These are phyloP conservation scores for Abscondita cerata DNA, from an alignment of 2,888 invertebrate genomes.

Conservation along the genomic window DNA sequence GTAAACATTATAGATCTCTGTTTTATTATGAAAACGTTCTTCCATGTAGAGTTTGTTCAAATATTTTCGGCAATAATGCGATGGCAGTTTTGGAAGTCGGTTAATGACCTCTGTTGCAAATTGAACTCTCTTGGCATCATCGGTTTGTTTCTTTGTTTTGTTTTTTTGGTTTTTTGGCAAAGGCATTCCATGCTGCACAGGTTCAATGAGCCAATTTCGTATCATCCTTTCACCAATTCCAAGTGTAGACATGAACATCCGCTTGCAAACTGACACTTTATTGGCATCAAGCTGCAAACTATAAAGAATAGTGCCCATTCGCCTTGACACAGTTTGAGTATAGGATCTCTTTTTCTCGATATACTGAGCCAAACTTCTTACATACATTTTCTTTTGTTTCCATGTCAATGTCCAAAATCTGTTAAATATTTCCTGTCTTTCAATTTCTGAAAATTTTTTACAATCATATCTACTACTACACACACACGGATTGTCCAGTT, in stretches of 20 bases:
- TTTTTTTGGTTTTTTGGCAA: not conserved
- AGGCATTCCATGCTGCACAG: not conserved
- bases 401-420: constrained; percentile 3
- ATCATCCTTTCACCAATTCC: not conserved
- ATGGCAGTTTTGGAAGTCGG: not conserved
- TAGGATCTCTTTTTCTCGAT: constrained; percentile 1
- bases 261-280: too few species aligned
- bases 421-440: constrained; percentile 7
- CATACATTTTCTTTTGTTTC: constrained; percentile 5
- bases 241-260: too few species aligned
- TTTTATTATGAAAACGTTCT: not conserved
- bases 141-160: not conserved
- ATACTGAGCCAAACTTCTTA: constrained; percentile 4
- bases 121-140: not conserved
- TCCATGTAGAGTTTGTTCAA: not conserved
- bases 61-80: not conserved
- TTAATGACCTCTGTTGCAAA: not conserved
- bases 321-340: not conserved
- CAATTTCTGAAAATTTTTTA: not conserved
- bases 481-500: not conserved
- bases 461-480: not conserved
- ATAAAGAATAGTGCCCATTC: not conserved
- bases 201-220: not conserved
- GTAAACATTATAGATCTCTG: not conserved
- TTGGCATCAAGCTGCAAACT: not conserved